These are phyloP conservation scores for Sclerurus mexicanus DNA, from an alignment of 2,113 vertebrate genomes.

Conservation along the genomic window DNA sequence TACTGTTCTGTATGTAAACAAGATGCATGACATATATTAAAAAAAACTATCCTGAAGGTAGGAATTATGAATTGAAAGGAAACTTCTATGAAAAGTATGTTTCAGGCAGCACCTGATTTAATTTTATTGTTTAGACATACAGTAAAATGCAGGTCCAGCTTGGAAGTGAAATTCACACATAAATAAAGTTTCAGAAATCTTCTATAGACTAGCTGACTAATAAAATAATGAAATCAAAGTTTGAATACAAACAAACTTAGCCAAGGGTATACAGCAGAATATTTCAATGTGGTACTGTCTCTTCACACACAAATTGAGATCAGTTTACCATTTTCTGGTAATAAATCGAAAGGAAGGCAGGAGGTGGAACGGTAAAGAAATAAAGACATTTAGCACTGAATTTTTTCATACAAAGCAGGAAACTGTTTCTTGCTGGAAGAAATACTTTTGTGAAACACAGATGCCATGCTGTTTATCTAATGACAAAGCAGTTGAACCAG, in stretches of 20 bases:
- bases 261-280: neutral
- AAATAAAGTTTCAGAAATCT: neutral
- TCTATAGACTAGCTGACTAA: neutral
- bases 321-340: neutral
- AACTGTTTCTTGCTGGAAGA: slow-evolving; percentile 14
- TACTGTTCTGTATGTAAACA: neutral
- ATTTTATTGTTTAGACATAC: neutral
- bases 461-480: slow-evolving; percentile 52
- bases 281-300: neutral
- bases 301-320: neutral
- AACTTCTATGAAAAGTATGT: neutral
- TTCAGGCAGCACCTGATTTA: neutral
- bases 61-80: neutral
- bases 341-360: neutral
- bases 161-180: neutral
- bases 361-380: neutral
- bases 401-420: neutral
- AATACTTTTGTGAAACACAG: neutral
- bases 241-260: neutral
- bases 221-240: neutral
- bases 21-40: neutral
- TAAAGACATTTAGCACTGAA: neutral
- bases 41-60: neutral
- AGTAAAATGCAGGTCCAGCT: neutral
- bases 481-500: slow-evolving; percentile 51